Base-by-base conservation (phyloP, 2,888 invertebrate genomes). In the Pterostichus madidus region DNA sequence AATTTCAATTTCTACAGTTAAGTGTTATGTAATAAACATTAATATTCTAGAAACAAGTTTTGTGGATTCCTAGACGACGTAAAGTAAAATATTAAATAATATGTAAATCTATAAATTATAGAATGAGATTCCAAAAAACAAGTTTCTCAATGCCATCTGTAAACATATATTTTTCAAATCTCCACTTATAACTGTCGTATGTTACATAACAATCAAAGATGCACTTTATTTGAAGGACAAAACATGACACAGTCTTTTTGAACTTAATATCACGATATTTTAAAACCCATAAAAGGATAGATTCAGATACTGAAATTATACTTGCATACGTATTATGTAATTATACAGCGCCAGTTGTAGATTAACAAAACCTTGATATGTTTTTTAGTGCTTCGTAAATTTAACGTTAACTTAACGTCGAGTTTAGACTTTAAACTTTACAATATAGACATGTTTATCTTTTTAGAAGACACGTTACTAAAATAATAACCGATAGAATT, bases 191-290 rank as follows among this genome's bases (percentile, higher is more conserved):
- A 71, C 44, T 71, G 68, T 44, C 13, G 64, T 32, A 64, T 44
- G 44, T 71, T 71, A 71, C 15, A 44, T 71, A 71, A 71, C 17
- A 71, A 71, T 71, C 39, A 52, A 75, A 75, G 73, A 75, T 75
- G 75, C 75, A 75, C 8, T 52, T 32, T 52, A 32, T 31, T 11
- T 10, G 49, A 75, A 75, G 75, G 75, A 49, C 75, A 46, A 0
- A 7, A 49, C 44, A 75, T 75, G 75, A 75, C 52, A 52, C 5
- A 32, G 31, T 52, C 7, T 75, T 75, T 75, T 75, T 13, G 32
- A 24, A 71, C 64, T 13, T 6, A 64, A 64, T 64, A 64, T 64
- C 64, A 35, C 10, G 71, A 71, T 44, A 64, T 64, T 64, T 64
- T 31, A 31, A 64, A 32, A 73, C 46, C 17, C n/a, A 49, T 46